A percentile compares a stretch with the other conserved stretches of the same genome.
phyloP scores from a whole-genome alignment of 2,888 invertebrate species.

The Dasypolia templi region DNA sequence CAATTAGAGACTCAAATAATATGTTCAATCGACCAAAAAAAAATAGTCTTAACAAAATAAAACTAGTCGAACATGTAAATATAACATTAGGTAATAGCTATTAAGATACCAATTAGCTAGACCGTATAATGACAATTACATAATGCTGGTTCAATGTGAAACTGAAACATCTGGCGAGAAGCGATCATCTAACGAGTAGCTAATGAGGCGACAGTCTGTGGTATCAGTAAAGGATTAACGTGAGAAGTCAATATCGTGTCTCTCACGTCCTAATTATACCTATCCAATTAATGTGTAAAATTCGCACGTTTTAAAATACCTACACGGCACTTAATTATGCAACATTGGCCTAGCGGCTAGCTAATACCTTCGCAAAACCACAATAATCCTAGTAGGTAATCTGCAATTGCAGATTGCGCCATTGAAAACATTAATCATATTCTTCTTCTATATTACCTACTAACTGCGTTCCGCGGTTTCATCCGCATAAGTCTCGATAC shows the following conservation, averaged over 20 bases:
- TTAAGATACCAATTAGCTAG: constrained; percentile 58
- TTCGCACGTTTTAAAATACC: constrained; percentile 71
- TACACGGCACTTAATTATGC: constrained; percentile 61
- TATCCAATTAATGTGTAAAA: constrained; percentile 67
- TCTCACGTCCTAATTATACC: constrained; percentile 74
- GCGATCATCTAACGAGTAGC: constrained; percentile 66
- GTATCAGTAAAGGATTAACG: constrained; percentile 70
- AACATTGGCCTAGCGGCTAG: constrained; percentile 53
- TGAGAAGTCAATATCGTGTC: constrained; percentile 72
- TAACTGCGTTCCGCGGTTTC: too few relatives aligned
- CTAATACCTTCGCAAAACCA: constrained; percentile 39
- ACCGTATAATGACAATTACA: constrained; percentile 62
- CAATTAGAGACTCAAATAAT: constrained; percentile 84
- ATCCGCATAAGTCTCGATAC: too few relatives aligned
- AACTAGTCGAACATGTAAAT: constrained; percentile 50
- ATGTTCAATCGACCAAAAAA: constrained; percentile 79
- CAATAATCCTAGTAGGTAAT: constrained; percentile 16
- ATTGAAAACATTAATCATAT: constrained; percentile 23
- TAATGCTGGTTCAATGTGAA: constrained; percentile 63
- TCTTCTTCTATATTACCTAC: constrained; percentile 15
- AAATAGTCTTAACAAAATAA: constrained; percentile 54
- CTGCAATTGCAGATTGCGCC: constrained; percentile 12
- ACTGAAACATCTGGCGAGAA: constrained; percentile 70
- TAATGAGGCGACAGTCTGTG: constrained; percentile 34
- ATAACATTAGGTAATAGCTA: constrained; percentile 61